Base-by-base conservation (phyloP, 2,797 vertebrate species). In the Lithobates sylvaticus region DNA sequence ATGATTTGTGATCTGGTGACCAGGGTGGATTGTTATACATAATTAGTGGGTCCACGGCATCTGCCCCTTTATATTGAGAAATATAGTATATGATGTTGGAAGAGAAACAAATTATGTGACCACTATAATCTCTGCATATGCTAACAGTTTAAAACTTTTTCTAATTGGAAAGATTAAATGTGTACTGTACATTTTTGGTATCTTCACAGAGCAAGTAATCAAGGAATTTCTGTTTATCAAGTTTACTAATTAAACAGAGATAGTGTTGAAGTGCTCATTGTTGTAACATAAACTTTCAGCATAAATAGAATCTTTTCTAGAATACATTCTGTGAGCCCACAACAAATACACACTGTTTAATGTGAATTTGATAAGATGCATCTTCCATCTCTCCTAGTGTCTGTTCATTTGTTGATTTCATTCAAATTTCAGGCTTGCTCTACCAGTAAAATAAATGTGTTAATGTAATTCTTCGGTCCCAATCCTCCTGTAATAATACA, bases 171-270 rank as follows among this genome's bases (percentile, higher is more conserved):
- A 26, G 1, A 26, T 10, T 65, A 21, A 82, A 58, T 5, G n/a
- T 47, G 71, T 64, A 83, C 27, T 65, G 81, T 75, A 61, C 27
- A 4, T 21, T 74, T 21, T 74, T 21, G 61, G 58, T 64, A 65
- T 34, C n/a, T 73, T 67, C 54, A 44, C 34, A 44, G 71, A 47
- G 18, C 69, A 54, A 84, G 69, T 64, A 69, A 54, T 70, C 10
- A 69, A 42, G 39, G 64, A 76, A 34, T 54, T 69, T 10, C 39
- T 65, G 32, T n/a, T 84, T 84, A 77, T 84, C 29, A 72, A 61
- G 34, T 26, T 78, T 84, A 84, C 27, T 84, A 29, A 78, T 78
- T 84, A 84, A 71, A 71, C 67, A 26, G 44, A 76, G 44, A 77
- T 76, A 58, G 61, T 18, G 32, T 27, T 67, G 44, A 78, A 50